phyloP scores from a whole-genome alignment of 2,888 invertebrate species.

The Hydriomena furcata region DNA sequence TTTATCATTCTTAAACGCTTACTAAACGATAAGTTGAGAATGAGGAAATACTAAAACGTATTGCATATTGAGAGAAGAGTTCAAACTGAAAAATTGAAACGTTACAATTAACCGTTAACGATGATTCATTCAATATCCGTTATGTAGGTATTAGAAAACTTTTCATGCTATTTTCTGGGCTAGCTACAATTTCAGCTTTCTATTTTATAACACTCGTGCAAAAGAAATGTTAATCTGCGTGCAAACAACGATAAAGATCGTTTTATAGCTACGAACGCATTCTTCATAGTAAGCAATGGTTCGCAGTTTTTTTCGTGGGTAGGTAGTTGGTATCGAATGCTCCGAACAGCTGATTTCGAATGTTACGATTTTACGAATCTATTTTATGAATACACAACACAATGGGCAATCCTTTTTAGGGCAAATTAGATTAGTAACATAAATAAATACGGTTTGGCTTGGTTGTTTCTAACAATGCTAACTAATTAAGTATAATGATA shows the following conservation, averaged over 20 bases:
- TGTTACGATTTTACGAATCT: neutral
- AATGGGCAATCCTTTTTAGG: neutral
- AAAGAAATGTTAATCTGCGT: neutral
- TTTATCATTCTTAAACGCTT: neutral
- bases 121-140: constrained; percentile 11
- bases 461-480: neutral
- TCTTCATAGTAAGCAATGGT: neutral
- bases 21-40: neutral
- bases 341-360: constrained; percentile 8
- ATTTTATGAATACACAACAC: constrained; percentile 1
- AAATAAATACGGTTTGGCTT: neutral
- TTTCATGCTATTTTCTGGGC: neutral
- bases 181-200: neutral
- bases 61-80: neutral
- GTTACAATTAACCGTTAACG: neutral
- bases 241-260: neutral
- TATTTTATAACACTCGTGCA: neutral
- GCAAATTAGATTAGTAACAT: neutral
- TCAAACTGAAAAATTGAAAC: constrained; percentile 2
- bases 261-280: neutral
- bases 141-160: neutral
- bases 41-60: neutral
- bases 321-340: neutral
- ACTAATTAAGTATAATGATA: constrained; percentile 11
- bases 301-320: neutral